Base-by-base conservation (phyloP, 2,888 invertebrate species). In the Diaprepes abbreviatus region DNA sequence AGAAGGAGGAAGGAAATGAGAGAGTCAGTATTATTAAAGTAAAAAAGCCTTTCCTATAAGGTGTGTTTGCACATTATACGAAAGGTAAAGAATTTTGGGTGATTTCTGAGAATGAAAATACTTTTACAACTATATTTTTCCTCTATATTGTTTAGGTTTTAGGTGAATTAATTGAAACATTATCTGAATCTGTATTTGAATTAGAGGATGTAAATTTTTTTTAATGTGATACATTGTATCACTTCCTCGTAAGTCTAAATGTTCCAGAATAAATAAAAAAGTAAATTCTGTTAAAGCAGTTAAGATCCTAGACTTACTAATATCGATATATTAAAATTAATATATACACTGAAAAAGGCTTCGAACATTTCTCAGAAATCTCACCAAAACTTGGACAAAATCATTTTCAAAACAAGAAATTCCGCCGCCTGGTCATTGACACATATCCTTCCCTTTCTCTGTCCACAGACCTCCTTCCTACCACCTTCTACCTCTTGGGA, bases 371-470 rank as follows among this genome's bases (percentile, higher is more conserved):
- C 48, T 45, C 31, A 52, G 40, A 60, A 50, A 35, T 45, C 35
- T 48, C 7, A 48, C 24, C 24, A 14, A 43, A 54, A 54, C 17
- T 9, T 16, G 9, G n/a, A 14, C 35, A 14, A 57, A 57, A 7
- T 43, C 43, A 48, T 24, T 24, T 24, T 16, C 16, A 57, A 45
- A 14, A 52, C 6, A 36, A 66, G 33, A 66, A 68, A 70, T 67
- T 70, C 70, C 31, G 58, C 55, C 36, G 55, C 36, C 43, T 57
- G 69, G 74, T 72, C 73, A 82, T 78, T 79, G 77, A 79, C 78
- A 80, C 79, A 80, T 78, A 85, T 88, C 88, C 88, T 88, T 88
- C 88, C 89, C 88, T 89, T 72, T 89, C 87, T 89, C 87, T 89
- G 89, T 90, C 88, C 88, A 87, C 89, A 89, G 90, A 89, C 66